These are phyloP conservation scores for Parnassius glacialis DNA, from an alignment of 2,888 invertebrate genomes.

Conservation along the genomic window DNA sequence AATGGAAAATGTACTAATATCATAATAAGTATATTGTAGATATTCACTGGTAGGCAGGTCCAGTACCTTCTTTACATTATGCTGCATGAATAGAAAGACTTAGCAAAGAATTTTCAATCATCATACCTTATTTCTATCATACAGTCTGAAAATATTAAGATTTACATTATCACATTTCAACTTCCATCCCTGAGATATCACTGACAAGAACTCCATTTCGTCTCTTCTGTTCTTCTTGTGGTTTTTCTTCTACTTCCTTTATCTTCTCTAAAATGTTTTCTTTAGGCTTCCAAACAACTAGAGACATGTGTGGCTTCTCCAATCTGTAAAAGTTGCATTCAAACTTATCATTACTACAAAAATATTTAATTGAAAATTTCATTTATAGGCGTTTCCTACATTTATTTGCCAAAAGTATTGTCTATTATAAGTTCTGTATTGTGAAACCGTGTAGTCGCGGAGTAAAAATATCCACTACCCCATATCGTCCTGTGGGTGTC, in stretches of 20 bases:
- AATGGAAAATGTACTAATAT: too few species aligned
- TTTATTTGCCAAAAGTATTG: too few species aligned
- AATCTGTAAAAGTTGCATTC: constrained; percentile 57
- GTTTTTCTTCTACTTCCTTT: constrained; percentile 53
- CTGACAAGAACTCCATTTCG: constrained; percentile 59
- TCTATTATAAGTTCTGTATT: too few species aligned
- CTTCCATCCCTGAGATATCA: constrained; percentile 52
- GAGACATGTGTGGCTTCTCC: constrained; percentile 88
- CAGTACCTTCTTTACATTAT: not conserved
- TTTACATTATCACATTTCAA: constrained; percentile 63
- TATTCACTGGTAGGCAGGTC: too few species aligned
- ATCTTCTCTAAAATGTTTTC: constrained; percentile 66
- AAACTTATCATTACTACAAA: too few species aligned
- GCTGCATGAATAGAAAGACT: not conserved
- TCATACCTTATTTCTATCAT: not conserved
- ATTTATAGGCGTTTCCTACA: too few species aligned
- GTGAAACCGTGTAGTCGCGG: too few species aligned
- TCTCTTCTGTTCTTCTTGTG: constrained; percentile 44
- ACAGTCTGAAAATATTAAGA: not conserved
- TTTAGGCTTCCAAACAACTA: constrained; percentile 91
- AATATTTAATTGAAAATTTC: too few species aligned
- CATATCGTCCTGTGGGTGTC: too few species aligned
- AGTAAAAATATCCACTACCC: too few species aligned
- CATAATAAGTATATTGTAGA: too few species aligned
- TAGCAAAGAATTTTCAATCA: not conserved